Evolutionary conservation across 2,113 vertebrate genomes (phyloP).

Genomic region (Zosterops japonicus): DNA sequence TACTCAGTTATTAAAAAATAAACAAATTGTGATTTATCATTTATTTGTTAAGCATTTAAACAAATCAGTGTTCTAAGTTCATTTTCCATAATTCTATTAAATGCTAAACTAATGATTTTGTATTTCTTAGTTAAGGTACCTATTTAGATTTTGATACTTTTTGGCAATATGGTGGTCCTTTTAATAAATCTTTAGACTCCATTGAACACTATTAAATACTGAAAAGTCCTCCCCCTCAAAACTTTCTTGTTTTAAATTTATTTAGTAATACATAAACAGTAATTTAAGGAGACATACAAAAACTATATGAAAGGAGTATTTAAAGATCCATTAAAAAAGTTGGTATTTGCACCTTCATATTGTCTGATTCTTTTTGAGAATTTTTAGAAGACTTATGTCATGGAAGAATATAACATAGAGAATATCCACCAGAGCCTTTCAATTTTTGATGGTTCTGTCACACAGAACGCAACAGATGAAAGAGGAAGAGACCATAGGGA

Average conservation of each 20-base stretch:
- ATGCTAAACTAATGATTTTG: neutral
- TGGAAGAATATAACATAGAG: neutral
- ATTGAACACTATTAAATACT: neutral
- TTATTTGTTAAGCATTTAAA: neutral
- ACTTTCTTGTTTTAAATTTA: neutral
- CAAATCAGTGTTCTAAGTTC: neutral
- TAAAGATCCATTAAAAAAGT: neutral
- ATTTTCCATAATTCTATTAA: neutral
- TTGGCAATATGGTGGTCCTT: neutral
- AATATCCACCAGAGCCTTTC: neutral
- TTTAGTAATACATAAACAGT: neutral
- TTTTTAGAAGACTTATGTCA: neutral
- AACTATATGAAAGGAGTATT: neutral
- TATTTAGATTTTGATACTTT: neutral
- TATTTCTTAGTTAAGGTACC: neutral
- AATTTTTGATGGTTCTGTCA: neutral
- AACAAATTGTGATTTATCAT: neutral
- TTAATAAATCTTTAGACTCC: neutral
- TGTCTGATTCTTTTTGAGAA: neutral
- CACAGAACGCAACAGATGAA: neutral
- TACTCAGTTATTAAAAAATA: neutral
- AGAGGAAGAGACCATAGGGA: neutral
- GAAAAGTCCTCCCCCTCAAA: fast-evolving
- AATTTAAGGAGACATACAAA: neutral
- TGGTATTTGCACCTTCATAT: neutral